phyloP scores from a whole-genome alignment of 2,797 vertebrate genomes.

The Syngnathus acus region DNA sequence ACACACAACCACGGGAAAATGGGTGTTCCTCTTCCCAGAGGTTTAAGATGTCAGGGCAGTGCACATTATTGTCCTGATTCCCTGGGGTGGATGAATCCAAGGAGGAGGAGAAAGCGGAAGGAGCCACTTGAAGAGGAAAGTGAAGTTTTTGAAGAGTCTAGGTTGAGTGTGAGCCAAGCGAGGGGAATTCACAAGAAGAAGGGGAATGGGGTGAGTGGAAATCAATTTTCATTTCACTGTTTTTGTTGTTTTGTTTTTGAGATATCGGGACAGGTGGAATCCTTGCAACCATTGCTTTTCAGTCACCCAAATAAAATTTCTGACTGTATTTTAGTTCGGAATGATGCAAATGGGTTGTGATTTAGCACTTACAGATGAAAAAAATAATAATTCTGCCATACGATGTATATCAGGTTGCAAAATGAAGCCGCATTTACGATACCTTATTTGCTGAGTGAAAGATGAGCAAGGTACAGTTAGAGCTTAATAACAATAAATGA shows the following conservation, averaged over 20 bases:
- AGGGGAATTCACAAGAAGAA: constrained; percentile 19
- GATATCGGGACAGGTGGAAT: too few relatives aligned
- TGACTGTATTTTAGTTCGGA: neutral
- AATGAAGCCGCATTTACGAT: neutral
- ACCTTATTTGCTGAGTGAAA: neutral
- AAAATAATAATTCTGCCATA: neutral
- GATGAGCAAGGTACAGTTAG: neutral
- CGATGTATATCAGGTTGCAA: neutral
- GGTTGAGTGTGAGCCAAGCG: constrained; percentile 9
- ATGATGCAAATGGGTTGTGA: neutral
- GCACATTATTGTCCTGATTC: constrained; percentile 43
- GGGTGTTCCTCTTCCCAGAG: constrained; percentile 72
- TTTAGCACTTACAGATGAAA: neutral
- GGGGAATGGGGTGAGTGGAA: constrained; percentile 59
- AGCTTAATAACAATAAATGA: neutral
- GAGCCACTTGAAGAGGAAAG: constrained; percentile 6
- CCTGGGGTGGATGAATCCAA: constrained; percentile 28
- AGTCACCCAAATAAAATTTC: neutral
- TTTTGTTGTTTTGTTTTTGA: neutral
- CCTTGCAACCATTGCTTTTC: too few relatives aligned
- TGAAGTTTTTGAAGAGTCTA: constrained; percentile 6
- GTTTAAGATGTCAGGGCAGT: constrained; percentile 68
- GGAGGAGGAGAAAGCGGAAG: constrained; percentile 12
- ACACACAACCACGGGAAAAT: constrained; percentile 56
- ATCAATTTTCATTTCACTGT: neutral